phyloP scores from a whole-genome alignment of 2,797 vertebrate species.

The Aotus griseimembra region DNA sequence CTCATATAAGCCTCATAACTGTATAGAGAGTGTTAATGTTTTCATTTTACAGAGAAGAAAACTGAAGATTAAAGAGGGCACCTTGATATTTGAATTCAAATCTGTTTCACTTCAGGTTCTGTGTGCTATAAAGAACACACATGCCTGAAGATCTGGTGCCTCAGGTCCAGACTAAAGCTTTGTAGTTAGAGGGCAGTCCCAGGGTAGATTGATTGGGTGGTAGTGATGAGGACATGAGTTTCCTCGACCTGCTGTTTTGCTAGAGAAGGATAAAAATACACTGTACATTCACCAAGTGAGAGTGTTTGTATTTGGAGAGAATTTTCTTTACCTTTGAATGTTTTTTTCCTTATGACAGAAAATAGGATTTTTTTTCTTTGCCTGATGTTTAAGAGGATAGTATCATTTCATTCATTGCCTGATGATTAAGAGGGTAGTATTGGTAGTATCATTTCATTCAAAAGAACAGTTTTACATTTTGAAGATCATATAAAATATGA shows the following conservation, averaged over 20 bases:
- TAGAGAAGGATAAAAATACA: not conserved
- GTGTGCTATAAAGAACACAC: not conserved
- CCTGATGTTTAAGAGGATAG: not conserved
- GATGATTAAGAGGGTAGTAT: not conserved
- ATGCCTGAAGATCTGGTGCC: not conserved
- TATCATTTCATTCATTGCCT: not conserved
- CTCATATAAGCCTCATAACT: not conserved
- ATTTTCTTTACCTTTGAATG: slow-evolving; percentile 24
- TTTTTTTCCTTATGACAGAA: not conserved
- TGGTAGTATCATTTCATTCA: not conserved
- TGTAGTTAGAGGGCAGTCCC: not conserved
- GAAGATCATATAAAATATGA: not conserved
- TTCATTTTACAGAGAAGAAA: not conserved
- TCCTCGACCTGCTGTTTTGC: not conserved
- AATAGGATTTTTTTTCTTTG: slow-evolving; percentile 14
- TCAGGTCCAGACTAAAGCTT: not conserved
- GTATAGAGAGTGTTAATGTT: slow-evolving; percentile 12
- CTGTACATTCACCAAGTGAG: not conserved
- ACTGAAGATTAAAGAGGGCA: slow-evolving; percentile 3
- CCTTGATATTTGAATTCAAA: not conserved
- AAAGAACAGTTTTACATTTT: slow-evolving; percentile 40
- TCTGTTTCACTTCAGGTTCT: not conserved
- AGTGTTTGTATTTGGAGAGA: not conserved
- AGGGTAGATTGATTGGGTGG: not conserved
- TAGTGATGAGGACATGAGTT: not conserved